These are phyloP conservation scores for Nasonia longicornis DNA, from an alignment of 1,140 invertebrate species.

Conservation along the genomic window DNA sequence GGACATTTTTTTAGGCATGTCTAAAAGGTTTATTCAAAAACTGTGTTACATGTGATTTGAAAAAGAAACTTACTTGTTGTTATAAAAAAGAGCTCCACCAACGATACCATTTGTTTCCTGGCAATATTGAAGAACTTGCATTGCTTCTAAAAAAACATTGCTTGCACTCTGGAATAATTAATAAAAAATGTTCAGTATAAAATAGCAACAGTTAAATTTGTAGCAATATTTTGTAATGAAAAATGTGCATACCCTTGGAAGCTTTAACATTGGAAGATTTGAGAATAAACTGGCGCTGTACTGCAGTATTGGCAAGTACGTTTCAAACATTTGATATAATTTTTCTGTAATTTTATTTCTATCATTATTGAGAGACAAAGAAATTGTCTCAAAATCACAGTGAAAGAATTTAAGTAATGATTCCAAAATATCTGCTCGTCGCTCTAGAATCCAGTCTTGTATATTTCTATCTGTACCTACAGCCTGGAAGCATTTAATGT, in stretches of 20 bases:
- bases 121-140: conserved; percentile 83
- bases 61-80: conserved; percentile 78
- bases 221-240: not conserved
- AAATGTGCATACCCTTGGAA: conserved; percentile 77
- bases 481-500: conserved; percentile 70
- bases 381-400: conserved; percentile 79
- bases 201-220: not conserved
- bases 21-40: conserved; percentile 20
- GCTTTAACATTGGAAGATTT: conserved; percentile 79
- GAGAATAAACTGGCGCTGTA: conserved; percentile 83
- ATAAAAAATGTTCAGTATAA: not conserved
- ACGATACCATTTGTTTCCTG: conserved; percentile 79
- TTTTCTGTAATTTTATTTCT: conserved; percentile 78
- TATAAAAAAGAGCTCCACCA: conserved; percentile 83
- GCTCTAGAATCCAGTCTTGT: conserved; percentile 81
- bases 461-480: conserved; percentile 88
- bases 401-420: conserved; percentile 84
- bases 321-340: conserved; percentile 85
- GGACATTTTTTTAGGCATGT: conserved; percentile 40
- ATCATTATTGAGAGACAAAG: conserved; percentile 72
- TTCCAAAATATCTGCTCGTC: conserved; percentile 78
- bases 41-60: not conserved
- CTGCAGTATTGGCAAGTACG: conserved; percentile 84
- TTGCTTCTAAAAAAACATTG: conserved; percentile 84
- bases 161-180: conserved; percentile 76